Base-by-base conservation (phyloP, 2,888 invertebrate genomes). In the Volucella inanis region DNA sequence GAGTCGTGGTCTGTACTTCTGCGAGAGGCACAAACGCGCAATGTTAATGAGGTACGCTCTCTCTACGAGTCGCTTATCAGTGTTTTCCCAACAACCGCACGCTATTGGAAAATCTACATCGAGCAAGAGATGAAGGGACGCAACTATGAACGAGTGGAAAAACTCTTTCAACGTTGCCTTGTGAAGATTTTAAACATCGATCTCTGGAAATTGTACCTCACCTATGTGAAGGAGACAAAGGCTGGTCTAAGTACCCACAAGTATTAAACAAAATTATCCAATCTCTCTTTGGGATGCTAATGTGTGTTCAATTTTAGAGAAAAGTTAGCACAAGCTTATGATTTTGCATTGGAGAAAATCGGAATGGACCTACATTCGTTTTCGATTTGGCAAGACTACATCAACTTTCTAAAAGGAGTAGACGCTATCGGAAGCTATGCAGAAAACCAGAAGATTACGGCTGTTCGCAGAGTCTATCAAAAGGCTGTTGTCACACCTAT, bases 131-230 rank as follows among this genome's bases (percentile, higher is more conserved):
- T 99, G 96, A 98, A 98, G 92, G 96, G 97, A 88, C 95, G 98
- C 92, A 98, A 98, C 93, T 99, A 97, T 94, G 99, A 99, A 93
- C 96, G 96, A 92, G 99, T 99, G 54, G 99, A 99, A 95, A 98
- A 99, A 97, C 94, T 99, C 88, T 99, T 99, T 94, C 98, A 98
- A 94, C 94, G 99, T 88, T 99, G 99, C 92, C 94, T 99, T 76
- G 98, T 99, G 93, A 98, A 98, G 94, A 99, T 99, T 88, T 94
- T 99, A 81, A 99, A 99, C 93, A 99, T 99, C 87, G 99, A 99
- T 92, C 93, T 99, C 87, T 99, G 99, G 99, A 97, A 99, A 91
- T 94, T 98, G 71, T 99, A 99, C 93, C 94, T 99, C 81, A 96
- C 96, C 88, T 99, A 99, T 92, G 98, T 99, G 45, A 98, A 98